Evolutionary conservation across 2,113 vertebrate genomes (phyloP).

Genomic region (Hyaena hyaena): DNA sequence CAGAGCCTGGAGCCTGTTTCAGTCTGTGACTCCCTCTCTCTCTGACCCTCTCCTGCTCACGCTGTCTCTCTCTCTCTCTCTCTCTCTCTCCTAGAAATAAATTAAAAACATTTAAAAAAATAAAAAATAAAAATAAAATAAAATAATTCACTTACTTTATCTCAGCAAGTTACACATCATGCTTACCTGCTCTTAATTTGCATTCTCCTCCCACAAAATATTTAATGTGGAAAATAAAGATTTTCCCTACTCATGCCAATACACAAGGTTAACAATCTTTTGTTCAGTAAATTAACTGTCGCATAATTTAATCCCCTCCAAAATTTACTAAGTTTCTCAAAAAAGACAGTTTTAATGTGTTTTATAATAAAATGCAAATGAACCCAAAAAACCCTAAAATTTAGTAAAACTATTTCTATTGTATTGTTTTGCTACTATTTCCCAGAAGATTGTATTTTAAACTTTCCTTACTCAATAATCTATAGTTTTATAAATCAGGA

Average conservation of each 20-base stretch:
- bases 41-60: too few species aligned
- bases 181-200: not conserved
- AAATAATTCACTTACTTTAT: slow-evolving; percentile 31
- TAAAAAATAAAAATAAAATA: not conserved
- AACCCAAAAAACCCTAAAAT: not conserved
- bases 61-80: too few species aligned
- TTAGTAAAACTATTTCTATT: slow-evolving; percentile 26
- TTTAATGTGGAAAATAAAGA: slow-evolving; percentile 23
- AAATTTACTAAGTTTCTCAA: slow-evolving; percentile 40
- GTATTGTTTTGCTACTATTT: not conserved
- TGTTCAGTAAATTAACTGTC: slow-evolving; percentile 31
- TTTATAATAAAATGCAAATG: not conserved
- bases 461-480: not conserved
- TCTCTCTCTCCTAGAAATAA: too few species aligned
- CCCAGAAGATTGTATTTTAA: slow-evolving; percentile 11
- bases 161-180: slow-evolving; percentile 21
- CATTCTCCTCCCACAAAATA: slow-evolving; percentile 26
- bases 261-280: slow-evolving; percentile 27
- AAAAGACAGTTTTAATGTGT: not conserved
- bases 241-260: not conserved
- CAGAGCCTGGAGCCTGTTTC: too few species aligned
- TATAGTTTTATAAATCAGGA: not conserved
- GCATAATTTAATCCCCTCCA: not conserved
- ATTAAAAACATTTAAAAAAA: too few species aligned
- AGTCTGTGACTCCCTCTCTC: too few species aligned